A percentile compares a stretch with the other conserved stretches of the same genome.
Conservation (phyloP, 2,797 vertebrate genomes). For the Epinephelus awoara region DNA sequence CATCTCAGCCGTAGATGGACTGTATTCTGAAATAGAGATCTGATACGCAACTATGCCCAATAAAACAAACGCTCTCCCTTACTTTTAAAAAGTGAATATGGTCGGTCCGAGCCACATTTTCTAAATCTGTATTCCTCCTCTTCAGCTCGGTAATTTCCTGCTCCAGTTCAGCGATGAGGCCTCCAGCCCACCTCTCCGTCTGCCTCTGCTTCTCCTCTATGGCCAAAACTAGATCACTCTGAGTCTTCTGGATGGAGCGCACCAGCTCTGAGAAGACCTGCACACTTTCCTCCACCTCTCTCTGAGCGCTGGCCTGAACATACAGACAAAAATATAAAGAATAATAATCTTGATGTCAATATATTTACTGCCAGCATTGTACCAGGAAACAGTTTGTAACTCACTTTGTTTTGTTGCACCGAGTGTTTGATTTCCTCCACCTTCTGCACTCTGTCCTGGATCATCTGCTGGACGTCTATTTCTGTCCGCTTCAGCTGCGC, state of each 20-base stretch:
- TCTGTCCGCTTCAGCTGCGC: constrained; percentile 83
- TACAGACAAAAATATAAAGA: not conserved
- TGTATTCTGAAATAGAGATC: no score
- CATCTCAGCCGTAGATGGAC: no score
- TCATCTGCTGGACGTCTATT: constrained; percentile 87
- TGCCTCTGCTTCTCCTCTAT: constrained; percentile 83
- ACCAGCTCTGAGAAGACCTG: constrained; percentile 83
- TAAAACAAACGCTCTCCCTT: not conserved
- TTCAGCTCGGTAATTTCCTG: constrained; percentile 79
- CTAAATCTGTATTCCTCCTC: constrained; percentile 79
- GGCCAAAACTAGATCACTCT: constrained; percentile 80
- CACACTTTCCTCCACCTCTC: constrained; percentile 81
- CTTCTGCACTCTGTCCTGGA: constrained; percentile 83
- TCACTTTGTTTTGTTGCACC: constrained; percentile 84
- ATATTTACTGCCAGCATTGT: not conserved
- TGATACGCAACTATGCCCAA: no score
- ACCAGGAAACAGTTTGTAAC: constrained; percentile 10
- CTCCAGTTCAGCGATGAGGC: constrained; percentile 78
- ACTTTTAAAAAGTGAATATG: constrained; percentile 89
- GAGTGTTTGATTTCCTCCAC: constrained; percentile 84
- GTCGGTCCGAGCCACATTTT: constrained; percentile 81
- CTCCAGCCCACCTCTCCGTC: constrained; percentile 76
- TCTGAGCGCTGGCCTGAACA: constrained; percentile 77
- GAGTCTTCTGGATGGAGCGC: constrained; percentile 81
- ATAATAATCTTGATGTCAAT: not conserved